Percentiles rank a stretch among this genome's conserved stretches.
These are phyloP conservation scores for Globicephala melas DNA, from an alignment of 2,113 vertebrate genomes.

Conservation along the genomic window DNA sequence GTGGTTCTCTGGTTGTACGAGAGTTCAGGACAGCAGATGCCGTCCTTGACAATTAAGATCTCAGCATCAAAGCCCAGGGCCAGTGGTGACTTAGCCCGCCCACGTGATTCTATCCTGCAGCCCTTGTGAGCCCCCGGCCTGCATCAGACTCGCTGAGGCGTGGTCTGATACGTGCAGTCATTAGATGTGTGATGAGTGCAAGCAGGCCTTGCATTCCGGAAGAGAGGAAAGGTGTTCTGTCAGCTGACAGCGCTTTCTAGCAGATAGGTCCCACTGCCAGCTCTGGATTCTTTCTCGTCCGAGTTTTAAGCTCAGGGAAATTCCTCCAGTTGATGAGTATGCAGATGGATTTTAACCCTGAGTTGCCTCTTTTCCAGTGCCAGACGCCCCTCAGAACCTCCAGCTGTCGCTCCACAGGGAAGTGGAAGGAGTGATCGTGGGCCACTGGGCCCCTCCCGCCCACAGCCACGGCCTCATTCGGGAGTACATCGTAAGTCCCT, in stretches of 20 bases:
- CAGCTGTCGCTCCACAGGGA: slow-evolving; percentile 88
- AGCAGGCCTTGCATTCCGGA: not conserved
- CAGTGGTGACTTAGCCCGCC: not conserved
- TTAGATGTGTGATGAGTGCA: no score
- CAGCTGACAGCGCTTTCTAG: not conserved
- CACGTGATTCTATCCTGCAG: not conserved
- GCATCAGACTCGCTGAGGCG: not conserved
- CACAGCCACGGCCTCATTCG: slow-evolving; percentile 91
- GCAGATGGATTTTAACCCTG: not conserved
- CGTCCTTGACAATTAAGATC: not conserved
- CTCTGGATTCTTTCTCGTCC: not conserved
- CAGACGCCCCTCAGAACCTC: slow-evolving; percentile 91
- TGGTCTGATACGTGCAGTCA: not conserved
- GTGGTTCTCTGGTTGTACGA: not conserved
- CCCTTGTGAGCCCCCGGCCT: not conserved
- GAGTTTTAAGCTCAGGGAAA: not conserved
- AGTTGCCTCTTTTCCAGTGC: slow-evolving; percentile 83
- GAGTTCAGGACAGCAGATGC: not conserved
- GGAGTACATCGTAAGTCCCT: slow-evolving; percentile 93
- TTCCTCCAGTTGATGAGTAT: not conserved
- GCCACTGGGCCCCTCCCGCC: slow-evolving; percentile 88
- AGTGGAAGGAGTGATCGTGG: slow-evolving; percentile 86
- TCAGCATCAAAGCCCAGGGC: not conserved
- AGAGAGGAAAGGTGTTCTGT: not conserved
- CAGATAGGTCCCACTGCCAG: no score